Conservation (phyloP, 37 sponge, comb jelly and placozoan genomes). For the Amphimedon queenslandica region DNA sequence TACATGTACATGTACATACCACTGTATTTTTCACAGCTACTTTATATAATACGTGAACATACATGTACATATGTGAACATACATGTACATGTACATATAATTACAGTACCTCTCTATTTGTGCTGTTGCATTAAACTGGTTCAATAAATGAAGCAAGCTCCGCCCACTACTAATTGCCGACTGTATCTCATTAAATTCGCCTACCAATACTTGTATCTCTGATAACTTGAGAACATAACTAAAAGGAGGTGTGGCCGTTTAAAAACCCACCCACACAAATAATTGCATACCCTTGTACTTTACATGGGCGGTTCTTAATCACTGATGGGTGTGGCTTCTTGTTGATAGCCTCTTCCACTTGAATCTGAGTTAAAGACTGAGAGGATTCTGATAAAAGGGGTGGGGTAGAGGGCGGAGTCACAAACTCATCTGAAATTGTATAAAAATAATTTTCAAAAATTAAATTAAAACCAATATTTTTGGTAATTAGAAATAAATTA, state of each 20-base stretch:
- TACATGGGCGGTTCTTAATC: too few relatives aligned
- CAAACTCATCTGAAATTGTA: conserved; percentile 32
- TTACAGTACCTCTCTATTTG: conserved; percentile 78
- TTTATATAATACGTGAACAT: too few relatives aligned
- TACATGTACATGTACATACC: too few relatives aligned
- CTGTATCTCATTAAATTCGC: conserved; percentile 13
- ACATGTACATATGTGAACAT: too few relatives aligned
- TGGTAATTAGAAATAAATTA: too few relatives aligned
- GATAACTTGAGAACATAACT: conserved; percentile 61
- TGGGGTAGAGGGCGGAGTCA: conserved; percentile 71
- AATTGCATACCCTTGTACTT: too few relatives aligned
- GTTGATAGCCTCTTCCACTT: too few relatives aligned
- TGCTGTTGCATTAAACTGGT: conserved; percentile 71
- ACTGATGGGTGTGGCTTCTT: too few relatives aligned
- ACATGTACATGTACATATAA: too few relatives aligned
- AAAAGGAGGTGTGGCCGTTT: neutral
- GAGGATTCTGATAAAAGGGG: conserved; percentile 39
- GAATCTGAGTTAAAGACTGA: neutral
- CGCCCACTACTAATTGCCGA: conserved; percentile 6
- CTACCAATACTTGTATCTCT: conserved; percentile 77
- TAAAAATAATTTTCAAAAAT: neutral
- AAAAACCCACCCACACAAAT: too few relatives aligned
- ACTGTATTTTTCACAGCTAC: too few relatives aligned
- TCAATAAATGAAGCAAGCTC: conserved; percentile 50
- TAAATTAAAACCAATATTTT: neutral